Percentiles rank a stretch among this genome's conserved stretches.
These are phyloP conservation scores for Fragum sueziense DNA, from an alignment of 2,888 invertebrate species.

Conservation along the genomic window DNA sequence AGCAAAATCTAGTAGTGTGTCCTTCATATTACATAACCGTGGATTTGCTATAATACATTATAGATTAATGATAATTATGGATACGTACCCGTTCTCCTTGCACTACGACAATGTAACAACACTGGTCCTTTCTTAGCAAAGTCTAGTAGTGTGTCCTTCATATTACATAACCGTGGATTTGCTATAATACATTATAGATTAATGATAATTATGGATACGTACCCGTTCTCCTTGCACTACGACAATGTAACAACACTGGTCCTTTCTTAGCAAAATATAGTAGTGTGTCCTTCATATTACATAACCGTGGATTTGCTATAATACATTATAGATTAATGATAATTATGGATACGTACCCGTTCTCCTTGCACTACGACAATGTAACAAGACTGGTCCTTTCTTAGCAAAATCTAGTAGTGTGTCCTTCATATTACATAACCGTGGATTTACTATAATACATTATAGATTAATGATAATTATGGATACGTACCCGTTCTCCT, in stretches of 20 bases:
- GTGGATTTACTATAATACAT: too few species aligned
- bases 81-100: not conserved
- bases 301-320: too few species aligned
- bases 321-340: not conserved
- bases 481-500: not conserved
- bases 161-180: not conserved
- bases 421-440: too few species aligned
- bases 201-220: not conserved
- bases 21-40: conserved; percentile 6
- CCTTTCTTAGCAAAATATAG: not conserved
- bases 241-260: not conserved
- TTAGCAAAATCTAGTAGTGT: not conserved
- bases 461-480: too few species aligned
- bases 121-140: not conserved
- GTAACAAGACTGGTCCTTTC: not conserved
- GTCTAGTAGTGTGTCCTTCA: not conserved
- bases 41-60: not conserved
- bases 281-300: not conserved
- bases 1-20: not conserved
- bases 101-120: not conserved
- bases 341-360: not conserved
- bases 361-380: not conserved
- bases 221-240: not conserved
- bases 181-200: too few species aligned
- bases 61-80: too few species aligned